These are phyloP conservation scores for Leptinotarsa tumamoca DNA, from an alignment of 2,888 invertebrate genomes.

Conservation along the genomic window DNA sequence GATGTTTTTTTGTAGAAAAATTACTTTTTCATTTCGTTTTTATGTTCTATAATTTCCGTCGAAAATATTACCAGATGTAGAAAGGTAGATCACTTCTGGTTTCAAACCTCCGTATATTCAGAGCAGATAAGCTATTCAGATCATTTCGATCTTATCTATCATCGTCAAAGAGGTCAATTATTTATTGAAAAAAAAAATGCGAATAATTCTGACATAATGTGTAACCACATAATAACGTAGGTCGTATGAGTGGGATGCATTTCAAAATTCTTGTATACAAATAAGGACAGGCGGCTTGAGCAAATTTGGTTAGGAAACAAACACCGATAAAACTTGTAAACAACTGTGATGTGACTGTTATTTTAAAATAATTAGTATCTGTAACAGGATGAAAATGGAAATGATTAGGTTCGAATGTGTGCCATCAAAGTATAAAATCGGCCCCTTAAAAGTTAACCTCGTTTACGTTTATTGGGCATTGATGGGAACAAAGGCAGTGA, in stretches of 20 bases:
- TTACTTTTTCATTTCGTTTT: too few species aligned
- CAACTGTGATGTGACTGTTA: conserved; percentile 9
- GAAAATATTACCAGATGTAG: too few species aligned
- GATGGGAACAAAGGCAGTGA: conserved; percentile 40
- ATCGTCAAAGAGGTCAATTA: background rate
- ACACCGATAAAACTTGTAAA: conserved; percentile 4
- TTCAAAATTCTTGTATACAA: conserved; percentile 47
- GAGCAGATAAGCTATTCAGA: background rate
- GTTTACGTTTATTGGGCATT: conserved; percentile 34
- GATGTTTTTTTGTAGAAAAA: too few species aligned
- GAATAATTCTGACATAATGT: conserved; percentile 6
- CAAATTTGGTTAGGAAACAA: conserved; percentile 39
- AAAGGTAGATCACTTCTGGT: too few species aligned
- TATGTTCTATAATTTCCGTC: too few species aligned
- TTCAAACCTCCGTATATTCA: background rate
- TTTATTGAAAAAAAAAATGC: background rate
- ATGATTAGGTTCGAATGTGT: conserved; percentile 20
- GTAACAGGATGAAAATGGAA: conserved; percentile 22
- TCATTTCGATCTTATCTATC: background rate
- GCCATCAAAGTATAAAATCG: conserved; percentile 21
- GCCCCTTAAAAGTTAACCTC: conserved; percentile 27
- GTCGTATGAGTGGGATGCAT: conserved; percentile 41
- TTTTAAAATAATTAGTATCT: conserved; percentile 2
- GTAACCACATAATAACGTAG: conserved; percentile 20
- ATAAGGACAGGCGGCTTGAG: conserved; percentile 42